A percentile compares a stretch with the other conserved stretches of the same genome.
These are phyloP conservation scores for Brachyptera putata DNA, from an alignment of 2,888 invertebrate genomes.

Conservation along the genomic window DNA sequence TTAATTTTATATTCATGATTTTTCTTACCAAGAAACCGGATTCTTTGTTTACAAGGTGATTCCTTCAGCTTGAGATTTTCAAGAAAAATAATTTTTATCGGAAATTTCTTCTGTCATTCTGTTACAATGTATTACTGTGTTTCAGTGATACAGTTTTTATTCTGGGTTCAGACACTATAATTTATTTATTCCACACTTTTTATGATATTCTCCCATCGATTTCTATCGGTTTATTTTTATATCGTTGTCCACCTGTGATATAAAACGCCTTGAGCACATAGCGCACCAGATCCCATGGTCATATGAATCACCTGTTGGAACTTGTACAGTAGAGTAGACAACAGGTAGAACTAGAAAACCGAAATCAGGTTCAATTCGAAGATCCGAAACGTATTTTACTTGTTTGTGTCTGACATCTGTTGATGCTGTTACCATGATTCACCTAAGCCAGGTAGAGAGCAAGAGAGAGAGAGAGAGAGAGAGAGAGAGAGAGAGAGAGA, in stretches of 20 bases:
- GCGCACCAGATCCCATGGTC: neutral
- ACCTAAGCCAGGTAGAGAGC: neutral
- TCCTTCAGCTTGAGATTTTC: no score
- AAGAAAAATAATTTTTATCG: no score
- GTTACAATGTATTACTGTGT: no score
- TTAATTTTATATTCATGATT: no score
- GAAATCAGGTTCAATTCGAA: neutral
- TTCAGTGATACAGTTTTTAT: no score
- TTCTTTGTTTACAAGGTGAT: no score
- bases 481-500: neutral
- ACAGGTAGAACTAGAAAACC: neutral
- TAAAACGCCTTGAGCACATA: conserved; percentile 6
- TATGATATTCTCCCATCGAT: neutral
- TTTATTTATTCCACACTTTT: no score
- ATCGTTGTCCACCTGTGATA: neutral
- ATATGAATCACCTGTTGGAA: conserved; percentile 2
- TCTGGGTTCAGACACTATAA: no score
- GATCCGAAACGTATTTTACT: no score
- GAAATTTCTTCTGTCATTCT: no score
- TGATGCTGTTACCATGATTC: neutral
- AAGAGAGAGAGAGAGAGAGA: neutral
- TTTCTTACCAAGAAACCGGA: no score
- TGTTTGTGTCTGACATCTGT: no score
- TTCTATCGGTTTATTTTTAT: neutral
- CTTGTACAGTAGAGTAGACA: neutral